These are phyloP conservation scores for Ochlodes sylvanus DNA, from an alignment of 2,888 invertebrate species.

Conservation along the genomic window DNA sequence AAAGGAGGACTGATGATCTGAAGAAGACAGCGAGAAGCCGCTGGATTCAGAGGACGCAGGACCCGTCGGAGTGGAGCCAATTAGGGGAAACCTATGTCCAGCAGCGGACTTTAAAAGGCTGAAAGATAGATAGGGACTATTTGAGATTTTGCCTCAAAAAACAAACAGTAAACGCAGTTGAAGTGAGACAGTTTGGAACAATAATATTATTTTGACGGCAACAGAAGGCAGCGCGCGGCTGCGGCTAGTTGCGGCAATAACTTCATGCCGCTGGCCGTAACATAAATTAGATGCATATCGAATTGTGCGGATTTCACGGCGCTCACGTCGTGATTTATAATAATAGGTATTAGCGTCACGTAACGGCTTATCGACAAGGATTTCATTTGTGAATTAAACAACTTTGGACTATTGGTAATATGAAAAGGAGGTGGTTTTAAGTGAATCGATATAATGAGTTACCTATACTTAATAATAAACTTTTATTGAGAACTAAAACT, in stretches of 20 bases:
- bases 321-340: conserved; percentile 57
- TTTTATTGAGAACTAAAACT: too few relatives aligned
- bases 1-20: too few relatives aligned
- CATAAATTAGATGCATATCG: conserved; percentile 45
- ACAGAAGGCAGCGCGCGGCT: neutral
- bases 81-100: too few relatives aligned
- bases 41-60: too few relatives aligned
- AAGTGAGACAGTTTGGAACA: neutral
- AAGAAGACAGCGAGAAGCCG: too few relatives aligned
- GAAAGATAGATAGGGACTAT: too few relatives aligned
- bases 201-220: neutral
- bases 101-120: too few relatives aligned
- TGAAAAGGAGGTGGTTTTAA: neutral
- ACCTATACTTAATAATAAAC: too few relatives aligned
- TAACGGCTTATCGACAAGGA: conserved; percentile 36
- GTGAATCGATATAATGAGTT: too few relatives aligned
- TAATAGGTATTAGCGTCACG: conserved; percentile 53
- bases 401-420: neutral
- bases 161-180: too few relatives aligned
- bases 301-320: conserved; percentile 45
- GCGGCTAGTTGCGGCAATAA: conserved; percentile 14
- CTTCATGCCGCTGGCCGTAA: conserved; percentile 28
- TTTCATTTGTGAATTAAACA: neutral
- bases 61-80: too few relatives aligned
- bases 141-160: too few relatives aligned